Evolutionary conservation across 2,797 vertebrate genomes (phyloP).

Genomic region (Clarias laeviceps): DNA sequence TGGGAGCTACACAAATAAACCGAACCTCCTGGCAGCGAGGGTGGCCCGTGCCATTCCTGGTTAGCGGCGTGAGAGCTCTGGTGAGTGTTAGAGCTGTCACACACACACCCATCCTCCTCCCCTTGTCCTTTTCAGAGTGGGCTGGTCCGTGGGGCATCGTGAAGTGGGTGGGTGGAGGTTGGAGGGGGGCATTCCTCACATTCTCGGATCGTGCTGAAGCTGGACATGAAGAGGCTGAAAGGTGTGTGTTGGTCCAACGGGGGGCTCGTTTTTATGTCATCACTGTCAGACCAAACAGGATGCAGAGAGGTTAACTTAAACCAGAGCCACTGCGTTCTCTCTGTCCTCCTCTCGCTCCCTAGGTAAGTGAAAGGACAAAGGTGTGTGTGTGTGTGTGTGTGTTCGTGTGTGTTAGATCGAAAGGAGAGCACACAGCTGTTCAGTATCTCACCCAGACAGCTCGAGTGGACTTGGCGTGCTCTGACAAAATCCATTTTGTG

Average conservation of each 20-base stretch:
- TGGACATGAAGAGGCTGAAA: slow-evolving; percentile 58
- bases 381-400: slow-evolving; percentile 23
- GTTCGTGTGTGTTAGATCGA: not conserved
- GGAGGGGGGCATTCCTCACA: slow-evolving; percentile 79
- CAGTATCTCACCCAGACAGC: slow-evolving; percentile 70
- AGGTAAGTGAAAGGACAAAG: slow-evolving; percentile 30
- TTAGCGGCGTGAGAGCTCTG: slow-evolving; percentile 85
- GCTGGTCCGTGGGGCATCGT: slow-evolving; percentile 52
- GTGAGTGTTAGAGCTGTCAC: slow-evolving; percentile 95
- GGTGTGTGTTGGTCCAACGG: slow-evolving; percentile 61
- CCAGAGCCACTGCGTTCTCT: slow-evolving; percentile 56
- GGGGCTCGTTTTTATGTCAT: slow-evolving; percentile 67
- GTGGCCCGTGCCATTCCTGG: slow-evolving; percentile 92
- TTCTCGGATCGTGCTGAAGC: slow-evolving; percentile 68
- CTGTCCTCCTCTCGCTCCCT: slow-evolving; percentile 9
- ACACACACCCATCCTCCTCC: slow-evolving; percentile 53
- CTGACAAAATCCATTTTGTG: slow-evolving; percentile 82
- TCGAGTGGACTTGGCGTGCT: slow-evolving; percentile 79
- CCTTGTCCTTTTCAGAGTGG: slow-evolving; percentile 60
- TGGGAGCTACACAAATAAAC: slow-evolving; percentile 94
- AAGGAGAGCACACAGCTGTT: slow-evolving; percentile 77
- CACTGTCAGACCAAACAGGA: slow-evolving; percentile 74
- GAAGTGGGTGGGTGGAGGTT: slow-evolving; percentile 51
- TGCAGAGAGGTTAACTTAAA: slow-evolving; percentile 71
- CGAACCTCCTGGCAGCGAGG: slow-evolving; percentile 88